Base-by-base conservation (phyloP, 2,797 vertebrate species). In the Apogon talboti region DNA sequence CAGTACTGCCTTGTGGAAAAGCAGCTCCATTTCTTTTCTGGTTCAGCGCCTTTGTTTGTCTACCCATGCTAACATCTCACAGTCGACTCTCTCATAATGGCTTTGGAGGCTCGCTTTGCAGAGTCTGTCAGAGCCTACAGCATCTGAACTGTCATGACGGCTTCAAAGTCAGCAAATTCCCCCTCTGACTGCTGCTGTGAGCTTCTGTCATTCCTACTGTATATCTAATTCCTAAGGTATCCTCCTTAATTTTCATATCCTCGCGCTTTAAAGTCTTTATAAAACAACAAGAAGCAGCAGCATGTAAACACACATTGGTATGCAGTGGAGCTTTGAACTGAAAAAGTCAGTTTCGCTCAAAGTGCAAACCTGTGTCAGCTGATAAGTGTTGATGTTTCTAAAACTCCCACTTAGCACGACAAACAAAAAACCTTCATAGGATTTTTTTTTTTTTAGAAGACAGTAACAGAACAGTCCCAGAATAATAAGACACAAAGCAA, bases 11-110 rank as follows among this genome's bases (percentile, higher is more conserved):
- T 71, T 40, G 44, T 47, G 55, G 69, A 66, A 81, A 74, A 74
- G 30, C 13, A 13, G 49, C 50, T 72, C 65, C 15, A 5, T 75
- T 74, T 70, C 51, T 56, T 66, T 55, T 71, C 35, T 4, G 3
- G 59, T 69, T 77, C 48, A 49, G 45, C 66, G 56, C 49, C 46
- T 68, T 33, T 67, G 61, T 70, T 67, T 79, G 66, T 79, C 59
- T 35, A 13, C 61, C 60, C 60, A 37, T 45, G 52, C 48, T 54
- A 58, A 74, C 72, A 52, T 69, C 45, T 73, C 72, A 59, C 1
- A 13, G 48, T 51, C 1, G 30, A 37, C 43, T 66, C 57, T 61
- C 52, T 66, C 40, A 46, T 35, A 63, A 59, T 9, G 52, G 54
- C n/a, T 38, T 66, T 46, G 54, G 63, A 41, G 75, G 78, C 69